Evolutionary conservation across 2,888 invertebrate species (phyloP), one percentile per base, ranked within the genome.

Genomic region (Ophion costatus): DNA sequence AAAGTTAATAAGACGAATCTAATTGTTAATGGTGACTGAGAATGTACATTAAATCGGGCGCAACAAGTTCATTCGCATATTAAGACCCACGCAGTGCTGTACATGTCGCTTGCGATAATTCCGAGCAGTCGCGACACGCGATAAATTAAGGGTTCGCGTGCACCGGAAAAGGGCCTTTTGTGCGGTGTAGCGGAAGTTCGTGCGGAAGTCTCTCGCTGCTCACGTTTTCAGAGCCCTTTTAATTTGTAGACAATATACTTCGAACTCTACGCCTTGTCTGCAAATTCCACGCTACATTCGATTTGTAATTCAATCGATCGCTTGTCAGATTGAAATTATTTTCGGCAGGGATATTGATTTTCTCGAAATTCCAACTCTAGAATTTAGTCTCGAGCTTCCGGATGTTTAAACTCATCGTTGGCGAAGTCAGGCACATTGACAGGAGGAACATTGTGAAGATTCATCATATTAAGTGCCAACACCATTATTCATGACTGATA

Each of bases 151-250:
- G 82, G 64, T 69, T 88, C 86, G 87, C 89, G 89, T 90, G 90
- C 86, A 86, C 88, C 90, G 91, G 91, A 91, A 91, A 85, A 86
- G 81, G 87, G 78, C 87, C 75, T 88, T 91, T 92, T 89, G 87
- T 84, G 80, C 71, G 87, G 84, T 84, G 87, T 83, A 89, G 81
- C 90, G 92, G 91, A 92, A 89, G 88, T 92, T 91, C 91, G 91
- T 92, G 91, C 87, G 87, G 88, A 89, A 89, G 86, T 88, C 83
- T 80, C 82, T n/a, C 75, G 76, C 79, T 57, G 82, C 80, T 87
- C 83, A 59, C 29, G 67, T 64, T 71, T 78, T 63, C 42, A 38
- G 38, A 67, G 66, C 22, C n/a, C 77, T 57, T 38, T 29, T 67
- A 67, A 77, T 77, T 67, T 66, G 67, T 42, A 51, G 45, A 61